These are phyloP conservation scores for Ryuthela nishihirai DNA, from an alignment of 2,888 invertebrate species.

Conservation along the genomic window DNA sequence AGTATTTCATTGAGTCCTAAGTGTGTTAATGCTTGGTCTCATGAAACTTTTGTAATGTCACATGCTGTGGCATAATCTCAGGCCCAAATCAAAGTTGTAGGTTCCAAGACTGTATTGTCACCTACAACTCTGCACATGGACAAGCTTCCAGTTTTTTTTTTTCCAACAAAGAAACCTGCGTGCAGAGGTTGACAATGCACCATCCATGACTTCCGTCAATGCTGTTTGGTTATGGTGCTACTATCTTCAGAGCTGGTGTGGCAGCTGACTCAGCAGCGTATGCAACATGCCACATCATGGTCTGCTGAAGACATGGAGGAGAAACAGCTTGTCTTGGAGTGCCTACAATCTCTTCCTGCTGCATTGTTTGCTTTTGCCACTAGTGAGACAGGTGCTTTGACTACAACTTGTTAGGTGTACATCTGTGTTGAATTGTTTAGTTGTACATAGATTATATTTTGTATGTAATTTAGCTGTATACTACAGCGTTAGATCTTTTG, in stretches of 20 bases:
- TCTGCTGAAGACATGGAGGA: constrained; percentile 15
- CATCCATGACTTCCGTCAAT: constrained; percentile 16
- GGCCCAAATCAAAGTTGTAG: no score
- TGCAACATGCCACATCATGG: constrained; percentile 7
- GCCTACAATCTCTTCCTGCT: constrained; percentile 31
- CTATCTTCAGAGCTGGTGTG: constrained; percentile 29
- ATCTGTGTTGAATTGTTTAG: constrained; percentile 18
- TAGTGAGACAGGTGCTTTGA: constrained; percentile 33
- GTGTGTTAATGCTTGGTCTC: no score
- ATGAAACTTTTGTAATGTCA: no score
- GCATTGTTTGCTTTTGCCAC: constrained; percentile 26
- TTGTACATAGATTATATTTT: constrained; percentile 31
- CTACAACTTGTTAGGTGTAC: constrained; percentile 19
- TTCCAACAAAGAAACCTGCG: background rate
- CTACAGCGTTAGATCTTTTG: constrained; percentile 20
- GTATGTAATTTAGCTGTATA: constrained; percentile 24
- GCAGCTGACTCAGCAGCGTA: constrained; percentile 20
- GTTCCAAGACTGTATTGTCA: no score
- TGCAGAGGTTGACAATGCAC: constrained; percentile 1
- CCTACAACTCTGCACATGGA: no score
- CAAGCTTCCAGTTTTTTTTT: background rate
- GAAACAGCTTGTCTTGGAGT: constrained; percentile 26
- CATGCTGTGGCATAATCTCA: no score
- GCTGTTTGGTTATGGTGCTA: constrained; percentile 35
- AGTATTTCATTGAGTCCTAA: no score